Evolutionary conservation across 2,797 vertebrate species (phyloP), one percentile per base, ranked within the genome.

Genomic region (Orientallactaga sibirica): DNA sequence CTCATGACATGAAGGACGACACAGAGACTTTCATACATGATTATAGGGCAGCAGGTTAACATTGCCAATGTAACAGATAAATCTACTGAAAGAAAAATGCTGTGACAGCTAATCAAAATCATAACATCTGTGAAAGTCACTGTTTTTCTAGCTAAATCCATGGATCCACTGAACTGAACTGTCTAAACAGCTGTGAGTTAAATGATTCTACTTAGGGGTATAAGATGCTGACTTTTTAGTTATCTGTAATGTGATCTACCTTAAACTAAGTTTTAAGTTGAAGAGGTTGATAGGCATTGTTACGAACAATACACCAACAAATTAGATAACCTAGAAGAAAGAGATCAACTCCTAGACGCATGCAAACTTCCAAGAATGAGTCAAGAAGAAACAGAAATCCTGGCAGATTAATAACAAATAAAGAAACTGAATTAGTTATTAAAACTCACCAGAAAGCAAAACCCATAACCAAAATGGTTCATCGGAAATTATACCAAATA

Each of bases 171-270:
- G 66, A 20, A 25, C n/a, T 81, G 66, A 37, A 19, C 18, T n/a
- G 22, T 22, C 10, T 71, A 48, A 73, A 55, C 24, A 64, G 19
- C 67, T 33, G 3, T 22, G 19, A 76, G 12, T 43, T 79, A 66
- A 66, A 7, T 2, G 4, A 29, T 0, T 1, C 6, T 37, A 22
- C 20, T 16, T 64, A 9, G 9, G 19, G 25, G 7, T n/a, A 12
- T 0, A 41, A 64, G 22, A 48, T 0, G 81, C 4, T 11, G 12
- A 1, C 9, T 37, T 67, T 92, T n/a, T 20, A 55, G 48, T 48
- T 62, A 43, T n/a, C 48, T 78, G 2, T 22, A 68, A 88, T 29
- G 33, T 20, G 48, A 82, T 16, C 4, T 3, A 73, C 20, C 58
- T 1, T 3, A 81, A 74, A 29, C 3, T 6, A 81, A 27, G 37